Evolutionary conservation across 2,797 vertebrate species (phyloP).

Genomic region (Onychomys leucogaster): DNA sequence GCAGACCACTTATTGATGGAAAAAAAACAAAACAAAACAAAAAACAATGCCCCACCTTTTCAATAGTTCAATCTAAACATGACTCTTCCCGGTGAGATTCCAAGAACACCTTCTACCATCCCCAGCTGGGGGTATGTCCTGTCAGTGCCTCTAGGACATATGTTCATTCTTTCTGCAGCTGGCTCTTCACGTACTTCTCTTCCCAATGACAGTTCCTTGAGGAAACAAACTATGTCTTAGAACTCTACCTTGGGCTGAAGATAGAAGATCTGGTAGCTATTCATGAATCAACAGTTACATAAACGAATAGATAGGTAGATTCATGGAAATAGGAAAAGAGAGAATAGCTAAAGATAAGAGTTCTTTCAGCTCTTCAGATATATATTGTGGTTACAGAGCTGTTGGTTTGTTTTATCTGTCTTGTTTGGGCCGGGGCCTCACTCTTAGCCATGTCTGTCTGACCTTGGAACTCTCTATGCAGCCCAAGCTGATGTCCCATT

Average conservation of each 20-base stretch:
- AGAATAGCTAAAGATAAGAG: background rate
- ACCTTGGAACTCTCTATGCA: background rate
- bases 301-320: background rate
- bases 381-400: background rate
- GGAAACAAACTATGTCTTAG: background rate
- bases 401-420: background rate
- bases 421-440: background rate
- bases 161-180: background rate
- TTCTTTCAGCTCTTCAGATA: background rate
- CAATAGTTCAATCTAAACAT: background rate
- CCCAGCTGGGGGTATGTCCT: background rate
- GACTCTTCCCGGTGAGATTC: background rate
- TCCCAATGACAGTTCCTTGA: background rate
- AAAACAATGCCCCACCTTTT: background rate
- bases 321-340: background rate
- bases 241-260: background rate
- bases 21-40: too few species aligned
- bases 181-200: background rate
- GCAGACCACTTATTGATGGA: background rate
- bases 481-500: background rate
- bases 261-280: background rate
- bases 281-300: background rate
- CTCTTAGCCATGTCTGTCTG: background rate
- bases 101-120: background rate
- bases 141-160: background rate